phyloP scores from a whole-genome alignment of 1,140 invertebrate genomes.

The Neodiprion pinetum region DNA sequence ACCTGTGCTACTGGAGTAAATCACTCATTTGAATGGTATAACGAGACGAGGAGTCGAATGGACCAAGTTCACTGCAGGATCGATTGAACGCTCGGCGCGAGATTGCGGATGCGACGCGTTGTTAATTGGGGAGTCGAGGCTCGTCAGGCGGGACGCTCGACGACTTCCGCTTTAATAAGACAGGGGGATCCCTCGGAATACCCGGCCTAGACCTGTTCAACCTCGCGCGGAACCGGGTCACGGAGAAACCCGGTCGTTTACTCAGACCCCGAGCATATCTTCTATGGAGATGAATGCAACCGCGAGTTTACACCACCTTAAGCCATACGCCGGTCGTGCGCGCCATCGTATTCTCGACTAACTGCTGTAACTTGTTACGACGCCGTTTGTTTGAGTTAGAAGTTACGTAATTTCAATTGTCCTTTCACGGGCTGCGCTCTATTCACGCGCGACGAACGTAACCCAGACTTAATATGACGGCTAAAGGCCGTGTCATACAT shows the following conservation, averaged over 20 bases:
- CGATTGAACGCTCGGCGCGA: too few species aligned
- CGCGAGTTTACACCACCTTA: slow-evolving; percentile 9
- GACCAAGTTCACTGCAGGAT: too few species aligned
- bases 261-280: not conserved
- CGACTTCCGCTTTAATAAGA: slow-evolving; percentile 3
- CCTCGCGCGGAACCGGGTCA: not conserved
- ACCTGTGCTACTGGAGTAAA: too few species aligned
- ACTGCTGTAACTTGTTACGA: slow-evolving; percentile 51
- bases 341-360: not conserved
- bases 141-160: too few species aligned
- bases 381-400: slow-evolving; percentile 50
- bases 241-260: slow-evolving; percentile 3
- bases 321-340: slow-evolving; percentile 21
- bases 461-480: slow-evolving; percentile 46
- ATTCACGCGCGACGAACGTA: slow-evolving; percentile 47
- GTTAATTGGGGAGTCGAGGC: too few species aligned
- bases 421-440: slow-evolving; percentile 46
- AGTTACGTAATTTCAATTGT: slow-evolving; percentile 53
- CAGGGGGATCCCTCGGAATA: not conserved
- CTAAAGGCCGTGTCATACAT: slow-evolving; percentile 38
- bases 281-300: slow-evolving; percentile 16
- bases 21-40: too few species aligned
- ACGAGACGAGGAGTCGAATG: too few species aligned
- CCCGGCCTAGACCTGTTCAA: not conserved
- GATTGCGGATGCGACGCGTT: too few species aligned